Evolutionary conservation across 2,888 invertebrate genomes (phyloP), one percentile per base, ranked within the genome.

Genomic region (Epiblema foenella): DNA sequence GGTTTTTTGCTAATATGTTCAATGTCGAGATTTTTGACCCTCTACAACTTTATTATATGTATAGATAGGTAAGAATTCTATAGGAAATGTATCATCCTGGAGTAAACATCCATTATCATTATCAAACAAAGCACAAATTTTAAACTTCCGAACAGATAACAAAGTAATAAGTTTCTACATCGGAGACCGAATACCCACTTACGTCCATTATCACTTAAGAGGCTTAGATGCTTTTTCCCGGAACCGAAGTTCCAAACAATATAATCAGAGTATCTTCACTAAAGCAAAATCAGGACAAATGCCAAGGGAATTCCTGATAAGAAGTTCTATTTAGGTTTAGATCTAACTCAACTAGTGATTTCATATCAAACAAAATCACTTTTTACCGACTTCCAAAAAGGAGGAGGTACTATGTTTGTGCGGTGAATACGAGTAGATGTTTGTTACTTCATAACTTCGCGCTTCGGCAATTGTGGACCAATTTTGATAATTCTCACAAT

Each of bases 221-320:
- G 46, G 65, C 65, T 52, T 66, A 42, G 11, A 11, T 65, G 56
- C 65, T 66, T 57, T 66, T 57, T 33, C 29, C 64, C 56, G 56
- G 57, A 66, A 66, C 29, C 54, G 17, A 66, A 66, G 42, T 66
- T 66, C 46, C 24, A 66, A 56, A 66, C 65, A 66, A 66, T 66
- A 57, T 66, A 57, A 57, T 57, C 56, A 4, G 42, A 66, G 64
- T 20, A 66, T 57, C 57, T 66, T 57, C 54, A 66, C 65, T 66
- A 57, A 66, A 65, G 65, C 42, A 66, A 66, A 29, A 57, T 66
- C 65, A 56, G 64, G 52, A 52, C 37, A 64, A 54, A 64, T 54
- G 39, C 52, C 64, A 64, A 39, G 64, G 64, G 64, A 54, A 20
- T 33, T 51, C 18, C 64, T 64, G 64, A 64, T 54, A 64, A 64